These are phyloP conservation scores for Sycophila sp. DNA, from an alignment of 1,140 invertebrate species.

Conservation along the genomic window DNA sequence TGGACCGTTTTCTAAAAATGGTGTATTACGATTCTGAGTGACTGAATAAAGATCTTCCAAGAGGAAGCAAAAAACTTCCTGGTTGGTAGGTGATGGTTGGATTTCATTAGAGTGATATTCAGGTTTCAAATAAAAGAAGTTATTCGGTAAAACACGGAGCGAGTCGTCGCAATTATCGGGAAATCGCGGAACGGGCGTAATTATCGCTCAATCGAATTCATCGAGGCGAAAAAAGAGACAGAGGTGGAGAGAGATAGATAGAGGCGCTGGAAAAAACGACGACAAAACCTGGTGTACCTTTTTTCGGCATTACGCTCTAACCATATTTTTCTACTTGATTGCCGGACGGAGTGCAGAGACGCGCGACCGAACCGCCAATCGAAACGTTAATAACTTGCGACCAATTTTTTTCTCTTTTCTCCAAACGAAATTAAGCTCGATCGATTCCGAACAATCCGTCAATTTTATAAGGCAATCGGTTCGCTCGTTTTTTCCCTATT, in stretches of 20 bases:
- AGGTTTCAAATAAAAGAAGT: too few relatives aligned
- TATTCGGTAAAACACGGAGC: too few relatives aligned
- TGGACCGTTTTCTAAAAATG: too few relatives aligned
- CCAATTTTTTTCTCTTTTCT: background rate
- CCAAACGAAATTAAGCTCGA: slow-evolving; percentile 29
- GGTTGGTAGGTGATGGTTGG: too few relatives aligned
- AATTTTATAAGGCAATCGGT: slow-evolving; percentile 9
- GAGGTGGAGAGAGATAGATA: background rate
- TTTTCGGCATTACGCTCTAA: background rate
- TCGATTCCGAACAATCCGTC: slow-evolving; percentile 12
- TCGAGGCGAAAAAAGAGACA: background rate
- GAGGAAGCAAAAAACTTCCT: too few relatives aligned
- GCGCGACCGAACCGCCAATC: background rate
- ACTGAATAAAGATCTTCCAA: too few relatives aligned
- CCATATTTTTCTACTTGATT: slow-evolving; percentile 1
- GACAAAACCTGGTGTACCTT: too few relatives aligned
- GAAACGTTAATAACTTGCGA: background rate
- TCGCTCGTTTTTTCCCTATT: background rate
- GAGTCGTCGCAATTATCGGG: too few relatives aligned
- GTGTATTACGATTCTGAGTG: too few relatives aligned
- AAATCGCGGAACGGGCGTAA: too few relatives aligned
- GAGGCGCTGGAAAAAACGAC: too few relatives aligned
- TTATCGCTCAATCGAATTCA: background rate
- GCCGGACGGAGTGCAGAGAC: background rate
- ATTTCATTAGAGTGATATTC: too few relatives aligned